These are phyloP conservation scores for Phaethornis superciliosus DNA, from an alignment of 2,113 vertebrate species.

Conservation along the genomic window DNA sequence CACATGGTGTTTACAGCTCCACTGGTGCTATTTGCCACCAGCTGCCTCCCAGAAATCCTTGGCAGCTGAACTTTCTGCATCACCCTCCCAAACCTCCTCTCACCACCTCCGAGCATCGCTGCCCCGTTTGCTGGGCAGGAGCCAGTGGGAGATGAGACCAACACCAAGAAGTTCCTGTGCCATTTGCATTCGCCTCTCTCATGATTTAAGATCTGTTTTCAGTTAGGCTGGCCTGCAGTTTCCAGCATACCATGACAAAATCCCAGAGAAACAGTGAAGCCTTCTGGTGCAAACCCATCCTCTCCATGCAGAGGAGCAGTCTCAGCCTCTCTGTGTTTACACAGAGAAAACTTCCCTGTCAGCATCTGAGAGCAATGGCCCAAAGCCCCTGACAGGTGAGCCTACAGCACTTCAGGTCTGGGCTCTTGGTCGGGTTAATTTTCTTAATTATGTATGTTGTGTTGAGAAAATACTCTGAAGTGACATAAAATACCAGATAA, in stretches of 20 bases:
- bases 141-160: background rate
- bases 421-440: background rate
- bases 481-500: background rate
- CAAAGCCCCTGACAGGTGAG: background rate
- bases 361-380: no score
- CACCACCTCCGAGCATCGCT: fast-evolving
- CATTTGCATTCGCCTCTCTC: background rate
- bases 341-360: background rate
- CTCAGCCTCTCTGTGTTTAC: background rate
- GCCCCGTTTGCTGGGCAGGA: background rate
- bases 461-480: background rate
- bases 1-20: background rate
- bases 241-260: background rate
- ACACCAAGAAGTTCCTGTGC: background rate
- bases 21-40: background rate
- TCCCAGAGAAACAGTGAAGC: background rate
- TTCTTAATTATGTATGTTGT: background rate
- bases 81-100: background rate
- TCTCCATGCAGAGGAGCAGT: fast-evolving
- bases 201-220: background rate
- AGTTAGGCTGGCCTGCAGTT: background rate
- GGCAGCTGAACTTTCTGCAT: background rate
- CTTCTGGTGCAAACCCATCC: background rate
- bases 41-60: background rate
- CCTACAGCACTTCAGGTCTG: background rate